Conservation (phyloP, 1,140 invertebrate genomes). For the Popillia japonica region DNA sequence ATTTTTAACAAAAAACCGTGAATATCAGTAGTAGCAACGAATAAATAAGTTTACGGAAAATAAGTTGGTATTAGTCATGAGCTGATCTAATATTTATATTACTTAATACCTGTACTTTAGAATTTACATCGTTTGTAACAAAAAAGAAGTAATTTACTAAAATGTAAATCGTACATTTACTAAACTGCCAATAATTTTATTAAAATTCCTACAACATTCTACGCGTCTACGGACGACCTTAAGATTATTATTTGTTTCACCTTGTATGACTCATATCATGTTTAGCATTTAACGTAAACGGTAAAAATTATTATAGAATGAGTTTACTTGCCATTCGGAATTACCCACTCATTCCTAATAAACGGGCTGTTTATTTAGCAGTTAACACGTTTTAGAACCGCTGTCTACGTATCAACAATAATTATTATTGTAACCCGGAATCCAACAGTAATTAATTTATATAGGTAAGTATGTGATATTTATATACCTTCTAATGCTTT, state of each 20-base stretch:
- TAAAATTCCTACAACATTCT: neutral
- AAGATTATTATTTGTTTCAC: neutral
- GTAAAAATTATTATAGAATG: neutral
- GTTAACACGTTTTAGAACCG: neutral
- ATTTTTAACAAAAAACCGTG: too few species aligned
- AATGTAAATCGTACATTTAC: neutral
- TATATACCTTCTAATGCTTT: slow-evolving; percentile 53
- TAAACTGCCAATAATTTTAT: neutral
- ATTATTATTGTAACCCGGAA: neutral
- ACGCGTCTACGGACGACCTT: neutral
- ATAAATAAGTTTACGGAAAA: too few species aligned
- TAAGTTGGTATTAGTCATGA: too few species aligned
- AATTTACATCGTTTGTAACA: too few species aligned
- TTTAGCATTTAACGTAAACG: neutral
- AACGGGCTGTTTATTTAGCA: neutral
- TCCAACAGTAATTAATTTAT: neutral
- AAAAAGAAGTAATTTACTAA: too few species aligned
- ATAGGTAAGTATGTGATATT: neutral
- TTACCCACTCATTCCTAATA: slow-evolving; percentile 6
- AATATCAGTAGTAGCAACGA: too few species aligned
- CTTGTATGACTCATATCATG: neutral
- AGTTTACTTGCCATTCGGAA: neutral
- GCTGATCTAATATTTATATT: too few species aligned
- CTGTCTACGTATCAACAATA: neutral
- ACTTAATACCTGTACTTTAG: too few species aligned